phyloP scores from a whole-genome alignment of 2,797 vertebrate genomes.

The Takifugu rubripes region DNA sequence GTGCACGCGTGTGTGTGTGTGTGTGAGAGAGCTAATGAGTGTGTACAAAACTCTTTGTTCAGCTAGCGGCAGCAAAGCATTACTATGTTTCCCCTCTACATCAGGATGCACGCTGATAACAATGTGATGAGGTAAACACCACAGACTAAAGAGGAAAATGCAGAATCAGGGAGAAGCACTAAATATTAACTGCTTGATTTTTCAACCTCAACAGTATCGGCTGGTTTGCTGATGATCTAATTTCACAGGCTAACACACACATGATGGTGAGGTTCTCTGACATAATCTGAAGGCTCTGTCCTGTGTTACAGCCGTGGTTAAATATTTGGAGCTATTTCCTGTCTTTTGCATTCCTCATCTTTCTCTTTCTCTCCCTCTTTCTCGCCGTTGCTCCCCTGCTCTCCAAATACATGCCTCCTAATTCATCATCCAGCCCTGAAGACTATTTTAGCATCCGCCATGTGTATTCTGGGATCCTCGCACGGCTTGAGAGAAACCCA shows the following conservation, averaged over 20 bases:
- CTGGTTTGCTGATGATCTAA: slow-evolving; percentile 28
- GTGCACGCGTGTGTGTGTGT: background rate
- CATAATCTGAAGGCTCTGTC: slow-evolving; percentile 41
- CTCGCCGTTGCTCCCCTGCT: slow-evolving; percentile 22
- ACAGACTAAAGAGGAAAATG: background rate
- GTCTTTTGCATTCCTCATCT: slow-evolving; percentile 14
- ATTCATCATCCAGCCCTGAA: slow-evolving; percentile 52
- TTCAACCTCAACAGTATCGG: slow-evolving; percentile 6
- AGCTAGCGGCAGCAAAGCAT: slow-evolving; percentile 5
- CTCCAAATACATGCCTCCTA: slow-evolving; percentile 46
- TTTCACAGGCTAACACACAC: slow-evolving; percentile 25
- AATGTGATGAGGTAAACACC: background rate
- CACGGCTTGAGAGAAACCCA: slow-evolving; percentile 37
- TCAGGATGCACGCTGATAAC: background rate
- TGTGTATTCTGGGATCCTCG: slow-evolving; percentile 59
- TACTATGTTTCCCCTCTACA: slow-evolving; percentile 1
- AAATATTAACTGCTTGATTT: slow-evolving; percentile 20
- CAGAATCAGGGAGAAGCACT: background rate
- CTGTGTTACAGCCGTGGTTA: slow-evolving; percentile 54
- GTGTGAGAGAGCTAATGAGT: background rate
- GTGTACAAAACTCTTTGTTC: slow-evolving; percentile 3
- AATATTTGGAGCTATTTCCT: slow-evolving; percentile 55
- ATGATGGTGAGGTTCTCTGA: slow-evolving; percentile 32
- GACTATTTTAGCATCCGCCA: slow-evolving; percentile 51
- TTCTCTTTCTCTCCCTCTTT: slow-evolving; percentile 6